A percentile compares a stretch with the other conserved stretches of the same genome.
phyloP scores from a whole-genome alignment of 1,140 invertebrate species.

The Conopomorpha cramerella region DNA sequence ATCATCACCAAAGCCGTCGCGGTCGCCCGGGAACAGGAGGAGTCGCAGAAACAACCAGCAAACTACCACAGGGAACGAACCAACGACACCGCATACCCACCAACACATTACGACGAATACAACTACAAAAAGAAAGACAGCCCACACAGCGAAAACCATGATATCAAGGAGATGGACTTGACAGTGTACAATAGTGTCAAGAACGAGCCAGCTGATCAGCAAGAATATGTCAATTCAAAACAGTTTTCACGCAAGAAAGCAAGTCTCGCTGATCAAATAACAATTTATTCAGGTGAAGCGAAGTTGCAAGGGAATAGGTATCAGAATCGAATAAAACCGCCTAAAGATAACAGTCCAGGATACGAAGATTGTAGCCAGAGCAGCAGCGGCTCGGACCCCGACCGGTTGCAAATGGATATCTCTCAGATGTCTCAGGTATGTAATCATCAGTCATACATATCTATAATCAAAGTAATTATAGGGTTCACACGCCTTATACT shows the following conservation, averaged over 20 bases:
- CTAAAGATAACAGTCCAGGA: conserved; percentile 32
- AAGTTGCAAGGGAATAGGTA: conserved; percentile 31
- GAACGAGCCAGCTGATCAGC: conserved; percentile 25
- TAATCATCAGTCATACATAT: neutral
- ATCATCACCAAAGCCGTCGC: conserved; percentile 57
- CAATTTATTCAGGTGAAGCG: conserved; percentile 36
- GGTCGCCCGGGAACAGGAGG: conserved; percentile 48
- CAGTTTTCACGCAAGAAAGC: too few relatives aligned
- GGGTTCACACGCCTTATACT: too few relatives aligned
- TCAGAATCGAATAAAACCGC: conserved; percentile 21
- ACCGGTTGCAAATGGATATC: conserved; percentile 58
- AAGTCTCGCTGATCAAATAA: conserved; percentile 16
- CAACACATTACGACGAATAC: conserved; percentile 19
- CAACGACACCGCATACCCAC: conserved; percentile 13
- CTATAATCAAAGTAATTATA: too few relatives aligned
- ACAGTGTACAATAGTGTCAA: conserved; percentile 38
- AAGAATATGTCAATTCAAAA: too few relatives aligned
- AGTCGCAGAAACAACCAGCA: conserved; percentile 38
- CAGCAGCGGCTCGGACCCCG: conserved; percentile 56
- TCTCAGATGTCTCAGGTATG: conserved; percentile 51
- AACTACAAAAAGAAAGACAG: too few relatives aligned
- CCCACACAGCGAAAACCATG: conserved; percentile 33
- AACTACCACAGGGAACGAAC: conserved; percentile 38
- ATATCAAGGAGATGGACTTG: conserved; percentile 55
- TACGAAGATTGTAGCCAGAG: conserved; percentile 57